phyloP scores from a whole-genome alignment of 2,113 vertebrate species.

The Bothrops jararaca region DNA sequence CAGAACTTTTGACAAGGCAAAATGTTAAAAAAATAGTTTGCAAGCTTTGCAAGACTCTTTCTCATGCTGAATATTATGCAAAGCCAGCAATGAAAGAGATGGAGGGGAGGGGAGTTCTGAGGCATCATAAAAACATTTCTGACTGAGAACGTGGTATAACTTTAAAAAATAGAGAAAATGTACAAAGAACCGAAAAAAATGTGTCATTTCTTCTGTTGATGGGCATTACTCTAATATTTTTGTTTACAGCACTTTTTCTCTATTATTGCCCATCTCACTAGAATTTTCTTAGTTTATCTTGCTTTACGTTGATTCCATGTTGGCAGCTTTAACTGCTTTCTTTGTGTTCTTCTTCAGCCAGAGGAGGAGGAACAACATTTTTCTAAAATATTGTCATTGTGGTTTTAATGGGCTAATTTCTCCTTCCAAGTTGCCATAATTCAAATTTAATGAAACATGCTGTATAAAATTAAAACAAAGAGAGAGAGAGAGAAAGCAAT shows the following conservation, averaged over 20 bases:
- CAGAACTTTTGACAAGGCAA: not conserved
- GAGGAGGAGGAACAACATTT: conserved; percentile 42
- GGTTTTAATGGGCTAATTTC: conserved; percentile 67
- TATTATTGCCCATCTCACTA: not conserved
- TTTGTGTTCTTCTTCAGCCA: conserved; percentile 32
- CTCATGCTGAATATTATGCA: not conserved
- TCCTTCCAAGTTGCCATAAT: conserved; percentile 60
- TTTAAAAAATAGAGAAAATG: not conserved
- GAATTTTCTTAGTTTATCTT: not conserved
- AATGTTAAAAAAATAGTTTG: not conserved
- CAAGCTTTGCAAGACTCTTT: not conserved
- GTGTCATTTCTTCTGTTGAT: not conserved
- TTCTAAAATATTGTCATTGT: conserved; percentile 58
- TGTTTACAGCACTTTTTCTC: not conserved
- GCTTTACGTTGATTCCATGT: not conserved
- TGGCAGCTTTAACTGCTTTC: not conserved
- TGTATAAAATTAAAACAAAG: conserved; percentile 55
- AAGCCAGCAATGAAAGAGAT: not conserved
- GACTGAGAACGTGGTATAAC: not conserved
- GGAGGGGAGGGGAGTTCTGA: not conserved
- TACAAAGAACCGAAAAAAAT: not conserved
- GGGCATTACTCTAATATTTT: not conserved
- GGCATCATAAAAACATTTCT: not conserved
- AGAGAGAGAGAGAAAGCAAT: conserved; percentile 34
- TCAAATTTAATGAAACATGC: conserved; percentile 69